These are phyloP conservation scores for Oenanthe oenanthe DNA, from an alignment of 2,113 vertebrate genomes.

Conservation along the genomic window DNA sequence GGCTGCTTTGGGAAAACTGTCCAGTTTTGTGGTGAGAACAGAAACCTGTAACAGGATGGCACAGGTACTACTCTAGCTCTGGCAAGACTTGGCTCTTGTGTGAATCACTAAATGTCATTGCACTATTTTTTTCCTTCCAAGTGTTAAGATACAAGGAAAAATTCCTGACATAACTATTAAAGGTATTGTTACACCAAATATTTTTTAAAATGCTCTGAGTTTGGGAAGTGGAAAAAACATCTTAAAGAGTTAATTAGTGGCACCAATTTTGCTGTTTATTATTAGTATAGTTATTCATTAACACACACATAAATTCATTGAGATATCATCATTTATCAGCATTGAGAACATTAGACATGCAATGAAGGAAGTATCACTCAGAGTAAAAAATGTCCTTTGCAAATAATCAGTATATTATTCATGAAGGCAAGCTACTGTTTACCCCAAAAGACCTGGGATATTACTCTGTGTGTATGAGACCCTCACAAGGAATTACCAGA, in stretches of 20 bases:
- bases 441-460: not conserved
- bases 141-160: not conserved
- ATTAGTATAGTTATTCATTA: not conserved
- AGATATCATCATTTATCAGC: not conserved
- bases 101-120: not conserved
- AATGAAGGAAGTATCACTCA: not conserved
- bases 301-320: accelerated
- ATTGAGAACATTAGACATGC: not conserved
- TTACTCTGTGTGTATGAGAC: not conserved
- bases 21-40: not conserved
- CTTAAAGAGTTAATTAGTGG: not conserved
- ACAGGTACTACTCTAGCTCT: not conserved
- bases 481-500: not conserved
- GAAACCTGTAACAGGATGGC: not conserved
- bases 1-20: not conserved
- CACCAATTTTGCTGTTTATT: not conserved
- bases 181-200: not conserved
- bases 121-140: not conserved
- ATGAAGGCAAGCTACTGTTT: not conserved
- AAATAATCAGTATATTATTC: not conserved
- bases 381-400: not conserved
- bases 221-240: not conserved
- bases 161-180: not conserved
- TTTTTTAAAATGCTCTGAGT: not conserved
- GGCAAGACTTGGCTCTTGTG: not conserved